phyloP scores from a whole-genome alignment of 2,888 invertebrate genomes.

The Tortrix viridana region DNA sequence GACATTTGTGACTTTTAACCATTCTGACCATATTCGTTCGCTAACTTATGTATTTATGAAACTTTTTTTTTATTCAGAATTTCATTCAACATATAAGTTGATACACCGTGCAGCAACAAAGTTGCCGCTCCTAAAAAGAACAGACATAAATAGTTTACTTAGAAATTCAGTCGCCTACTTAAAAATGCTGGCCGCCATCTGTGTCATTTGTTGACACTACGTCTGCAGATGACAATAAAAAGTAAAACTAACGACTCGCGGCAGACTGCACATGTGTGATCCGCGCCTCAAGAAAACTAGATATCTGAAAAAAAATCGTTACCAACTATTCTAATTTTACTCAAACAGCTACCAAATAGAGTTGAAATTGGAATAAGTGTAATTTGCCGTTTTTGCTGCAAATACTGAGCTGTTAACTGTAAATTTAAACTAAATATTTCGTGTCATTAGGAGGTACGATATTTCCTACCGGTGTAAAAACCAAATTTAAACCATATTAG shows the following conservation, averaged over 20 bases:
- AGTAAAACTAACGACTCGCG: conserved; percentile 69
- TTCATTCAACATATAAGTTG: not conserved
- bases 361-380: conserved; percentile 45
- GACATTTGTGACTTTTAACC: too few species aligned
- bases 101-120: not conserved
- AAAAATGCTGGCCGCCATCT: conserved; percentile 58
- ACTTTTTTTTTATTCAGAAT: not conserved
- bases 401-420: conserved; percentile 55
- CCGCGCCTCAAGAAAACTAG: conserved; percentile 54
- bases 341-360: conserved; percentile 39
- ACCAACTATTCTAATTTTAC: conserved; percentile 32
- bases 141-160: conserved; percentile 32
- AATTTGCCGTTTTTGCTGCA: conserved; percentile 38
- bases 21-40: too few species aligned
- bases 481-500: conserved; percentile 36
- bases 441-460: conserved; percentile 59
- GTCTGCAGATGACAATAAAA: conserved; percentile 60
- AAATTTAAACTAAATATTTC: conserved; percentile 68
- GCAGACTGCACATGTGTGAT: conserved; percentile 71
- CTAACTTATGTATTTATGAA: not conserved
- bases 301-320: conserved; percentile 45
- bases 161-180: conserved; percentile 46
- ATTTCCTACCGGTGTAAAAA: conserved; percentile 31
- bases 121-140: conserved; percentile 15
- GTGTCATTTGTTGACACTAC: conserved; percentile 76